These are phyloP conservation scores for Oryctolagus cuniculus DNA, from an alignment of 2,113 vertebrate species.

Conservation along the genomic window DNA sequence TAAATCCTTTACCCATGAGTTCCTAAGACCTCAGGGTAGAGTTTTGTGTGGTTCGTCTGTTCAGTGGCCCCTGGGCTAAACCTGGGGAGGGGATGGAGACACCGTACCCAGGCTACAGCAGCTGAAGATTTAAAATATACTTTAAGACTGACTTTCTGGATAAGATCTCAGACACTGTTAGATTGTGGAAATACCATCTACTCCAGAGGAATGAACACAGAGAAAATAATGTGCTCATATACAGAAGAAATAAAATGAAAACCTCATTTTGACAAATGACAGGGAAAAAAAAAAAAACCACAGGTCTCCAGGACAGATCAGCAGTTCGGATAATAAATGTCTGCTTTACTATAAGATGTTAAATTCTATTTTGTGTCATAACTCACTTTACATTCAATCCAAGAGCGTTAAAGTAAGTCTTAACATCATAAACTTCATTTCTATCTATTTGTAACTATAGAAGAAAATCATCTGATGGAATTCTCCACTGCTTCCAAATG, in stretches of 20 bases:
- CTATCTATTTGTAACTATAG: slow-evolving; percentile 31
- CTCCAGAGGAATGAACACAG: not conserved
- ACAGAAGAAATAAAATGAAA: slow-evolving; percentile 31
- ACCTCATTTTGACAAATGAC: not conserved
- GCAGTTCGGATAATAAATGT: not conserved
- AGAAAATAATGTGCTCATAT: not conserved
- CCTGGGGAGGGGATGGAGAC: not conserved
- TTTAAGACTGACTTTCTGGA: slow-evolving; percentile 63
- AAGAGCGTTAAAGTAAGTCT: slow-evolving; percentile 64
- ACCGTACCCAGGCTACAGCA: not conserved
- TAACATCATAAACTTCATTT: not conserved
- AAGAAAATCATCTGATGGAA: not conserved
- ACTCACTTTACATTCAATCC: not conserved
- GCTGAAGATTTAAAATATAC: slow-evolving; percentile 40
- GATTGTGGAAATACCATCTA: not conserved
- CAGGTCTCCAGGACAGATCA: not conserved
- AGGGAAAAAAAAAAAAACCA: slow-evolving; percentile 13
- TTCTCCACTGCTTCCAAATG: slow-evolving; percentile 47
- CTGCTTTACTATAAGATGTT: not conserved
- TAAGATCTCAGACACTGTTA: slow-evolving; percentile 58
- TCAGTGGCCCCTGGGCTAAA: slow-evolving; percentile 57
- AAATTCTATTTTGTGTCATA: slow-evolving; percentile 54
- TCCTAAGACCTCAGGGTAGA: slow-evolving; percentile 69
- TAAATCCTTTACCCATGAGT: slow-evolving; percentile 65
- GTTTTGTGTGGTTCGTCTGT: slow-evolving; percentile 65